These are phyloP conservation scores for Fragum sueziense DNA, from an alignment of 2,888 invertebrate species.

Conservation along the genomic window DNA sequence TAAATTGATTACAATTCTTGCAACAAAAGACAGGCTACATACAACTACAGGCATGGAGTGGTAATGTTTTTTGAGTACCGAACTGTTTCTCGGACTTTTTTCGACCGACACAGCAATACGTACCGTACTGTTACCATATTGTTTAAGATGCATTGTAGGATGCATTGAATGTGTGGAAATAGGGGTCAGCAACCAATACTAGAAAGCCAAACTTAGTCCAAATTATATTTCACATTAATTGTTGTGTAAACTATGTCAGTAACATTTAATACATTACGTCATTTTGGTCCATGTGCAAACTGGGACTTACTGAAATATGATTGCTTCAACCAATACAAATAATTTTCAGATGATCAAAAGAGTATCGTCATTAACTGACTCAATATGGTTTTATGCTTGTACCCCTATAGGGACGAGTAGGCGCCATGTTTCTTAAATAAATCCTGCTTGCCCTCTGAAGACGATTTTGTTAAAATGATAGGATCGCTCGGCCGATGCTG, in stretches of 20 bases:
- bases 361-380: not conserved
- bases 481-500: not conserved
- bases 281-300: slow-evolving; percentile 3
- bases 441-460: slow-evolving; percentile 6
- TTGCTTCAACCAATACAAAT: not conserved
- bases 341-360: slow-evolving; percentile 2
- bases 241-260: not conserved
- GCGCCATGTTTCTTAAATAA: slow-evolving; percentile 8
- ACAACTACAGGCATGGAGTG: too few species aligned
- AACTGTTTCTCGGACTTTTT: too few species aligned
- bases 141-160: too few species aligned
- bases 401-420: not conserved
- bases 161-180: too few species aligned
- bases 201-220: not conserved
- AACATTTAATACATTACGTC: not conserved
- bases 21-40: too few species aligned
- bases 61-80: too few species aligned
- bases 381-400: slow-evolving; percentile 2
- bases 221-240: not conserved
- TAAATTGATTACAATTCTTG: too few species aligned
- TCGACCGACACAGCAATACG: too few species aligned
- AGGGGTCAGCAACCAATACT: not conserved
- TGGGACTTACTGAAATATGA: slow-evolving; percentile 1
- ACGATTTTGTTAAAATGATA: slow-evolving; percentile 2
- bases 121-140: too few species aligned